Evolutionary conservation across 2,888 invertebrate genomes (phyloP), one percentile per base, ranked within the genome.

Genomic region (Neocrepidodera transversa): DNA sequence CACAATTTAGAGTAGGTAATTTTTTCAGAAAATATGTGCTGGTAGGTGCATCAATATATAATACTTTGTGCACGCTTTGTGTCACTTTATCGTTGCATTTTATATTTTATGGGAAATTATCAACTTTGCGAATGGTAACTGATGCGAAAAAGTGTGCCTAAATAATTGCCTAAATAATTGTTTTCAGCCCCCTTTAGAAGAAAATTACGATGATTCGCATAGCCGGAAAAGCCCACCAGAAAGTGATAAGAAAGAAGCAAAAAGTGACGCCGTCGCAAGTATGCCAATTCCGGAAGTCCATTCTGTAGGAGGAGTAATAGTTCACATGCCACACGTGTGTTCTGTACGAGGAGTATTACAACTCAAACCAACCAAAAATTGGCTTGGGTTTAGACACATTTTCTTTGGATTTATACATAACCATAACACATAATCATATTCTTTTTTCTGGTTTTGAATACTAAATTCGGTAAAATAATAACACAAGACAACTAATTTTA

Each of bases 291-390:
- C 88, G 47, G 92, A 92, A 78, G 85, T 86, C 62, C 87, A 87
- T 80, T 90, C 87, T 20, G 90, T 93, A 58, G 92, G 93, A 66
- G 93, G 92, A 54, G 92, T 93, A 65, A 85, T 95, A 73, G 93
- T 92, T 68, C 92, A 93, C 78, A 93, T 94, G 93, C 93, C 93
- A 68, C 93, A 93, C 85, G 93, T 93, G 83, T 84, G 90, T 87
- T 85, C 84, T 82, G 85, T 81, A 81, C 79, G 80, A 75, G 74
- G 64, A 65, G 63, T 71, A 69, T 66, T 58, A 32, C 55, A 57
- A 63, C 61, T 63, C 59, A 65, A 52, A 57, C 56, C 57, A 57
- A 58, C 30, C 32, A 47, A 43, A 30, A 50, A 58, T 59, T 59
- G 59, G 64, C 30, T 62, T 62, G 61, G 54, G 62, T 56, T 56